Percentiles rank a stretch among this genome's conserved stretches.
Conservation (phyloP, 2,888 invertebrate genomes). For the Oligia strigilis region DNA sequence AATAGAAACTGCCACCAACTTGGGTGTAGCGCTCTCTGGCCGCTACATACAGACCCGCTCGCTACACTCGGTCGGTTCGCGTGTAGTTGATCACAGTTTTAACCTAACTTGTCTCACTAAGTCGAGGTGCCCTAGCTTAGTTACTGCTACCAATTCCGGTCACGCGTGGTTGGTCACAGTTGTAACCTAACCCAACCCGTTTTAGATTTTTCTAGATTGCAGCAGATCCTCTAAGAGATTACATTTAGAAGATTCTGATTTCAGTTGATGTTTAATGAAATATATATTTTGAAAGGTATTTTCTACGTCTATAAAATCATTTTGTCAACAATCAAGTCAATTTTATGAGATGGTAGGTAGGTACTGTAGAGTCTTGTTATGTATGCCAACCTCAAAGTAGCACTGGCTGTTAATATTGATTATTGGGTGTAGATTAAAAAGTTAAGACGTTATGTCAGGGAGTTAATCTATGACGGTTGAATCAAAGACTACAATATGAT, state of each 20-base stretch:
- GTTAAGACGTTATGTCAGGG: too few relatives aligned
- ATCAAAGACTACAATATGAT: too few relatives aligned
- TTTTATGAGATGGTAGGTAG: background rate
- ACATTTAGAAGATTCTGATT: background rate
- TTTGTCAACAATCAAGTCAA: background rate
- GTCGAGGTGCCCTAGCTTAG: background rate
- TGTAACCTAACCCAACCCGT: background rate
- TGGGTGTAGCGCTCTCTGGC: too few relatives aligned
- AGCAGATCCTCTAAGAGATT: slow-evolving; percentile 8
- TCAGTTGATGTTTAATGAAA: background rate
- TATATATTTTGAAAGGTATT: background rate
- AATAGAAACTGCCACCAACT: background rate
- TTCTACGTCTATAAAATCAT: background rate
- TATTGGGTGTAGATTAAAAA: too few relatives aligned
- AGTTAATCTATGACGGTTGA: too few relatives aligned
- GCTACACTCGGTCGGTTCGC: too few relatives aligned
- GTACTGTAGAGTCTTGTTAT: too few relatives aligned
- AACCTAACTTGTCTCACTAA: background rate
- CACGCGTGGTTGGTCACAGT: background rate
- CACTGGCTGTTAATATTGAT: too few relatives aligned
- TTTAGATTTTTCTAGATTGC: background rate
- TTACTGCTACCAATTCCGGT: background rate
- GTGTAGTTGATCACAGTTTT: background rate
- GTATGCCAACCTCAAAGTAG: too few relatives aligned
- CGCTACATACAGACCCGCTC: too few relatives aligned